Base-by-base conservation (phyloP, 2,113 vertebrate species). In the Nymphicus hollandicus region DNA sequence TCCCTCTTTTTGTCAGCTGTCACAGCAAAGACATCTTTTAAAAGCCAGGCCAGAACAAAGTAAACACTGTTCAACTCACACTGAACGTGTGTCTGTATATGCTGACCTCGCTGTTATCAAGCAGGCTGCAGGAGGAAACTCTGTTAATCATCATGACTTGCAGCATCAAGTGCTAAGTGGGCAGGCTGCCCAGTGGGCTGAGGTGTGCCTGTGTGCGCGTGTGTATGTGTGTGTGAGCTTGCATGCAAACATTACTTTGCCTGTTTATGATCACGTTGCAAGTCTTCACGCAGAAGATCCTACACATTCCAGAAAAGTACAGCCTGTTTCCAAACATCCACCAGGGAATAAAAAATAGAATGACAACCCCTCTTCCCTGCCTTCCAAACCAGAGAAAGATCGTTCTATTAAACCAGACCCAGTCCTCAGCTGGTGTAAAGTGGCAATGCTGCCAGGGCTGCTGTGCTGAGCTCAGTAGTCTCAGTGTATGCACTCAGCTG, bases 231-330 rank as follows among this genome's bases (percentile, higher is more conserved):
- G 17, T 43, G 23, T 9, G 44, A 60, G 73, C 71, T 19, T 5
- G 22, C 77, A 39, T 13, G 39, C 69, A 71, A 37, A 7, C 71
- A 20, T 71, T 66, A 12, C 82, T 61, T n/a, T 10, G 60, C 93
- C 93, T 96, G 77, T 84, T 66, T 29, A 28, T 14, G 41, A 76
- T 76, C 94, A 92, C 78, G 39, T 81, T 2, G 6, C 88, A 44
- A 85, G 70, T 17, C 8, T 1, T 79, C 63, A 53, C 46, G 69
- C 81, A 87, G 61, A 64, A 80, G 74, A 91, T 90, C 82, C 85
- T 80, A 64, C 19, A 2, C 76, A 69, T 92, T 95, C 81, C 87
- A 92, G 69, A 68, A 91, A 86, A 93, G 84, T 78, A 90, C 93
- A 93, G 82, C 50, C 50, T 46, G 58, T 81, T 92, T 86, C 86